Base-by-base conservation (phyloP, 2,797 vertebrate genomes). In the Toxotes lorentzi region DNA sequence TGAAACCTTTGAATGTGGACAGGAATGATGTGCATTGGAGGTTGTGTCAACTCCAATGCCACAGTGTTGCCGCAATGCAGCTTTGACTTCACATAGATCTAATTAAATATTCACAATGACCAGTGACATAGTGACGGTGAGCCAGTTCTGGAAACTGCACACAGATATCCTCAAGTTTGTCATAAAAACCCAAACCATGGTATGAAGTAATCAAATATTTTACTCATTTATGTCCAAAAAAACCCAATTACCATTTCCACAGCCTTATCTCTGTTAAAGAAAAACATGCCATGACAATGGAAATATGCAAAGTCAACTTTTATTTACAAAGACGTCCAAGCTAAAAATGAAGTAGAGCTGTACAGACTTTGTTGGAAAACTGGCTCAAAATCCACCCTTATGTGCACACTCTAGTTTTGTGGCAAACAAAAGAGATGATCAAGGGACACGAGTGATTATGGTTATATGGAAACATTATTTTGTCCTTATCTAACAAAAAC, bases 51-150 rank as follows among this genome's bases (percentile, higher is more conserved):
- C 47, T 40, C 19, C 3, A 32, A 3, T n/a, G 32, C n/a, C 50
- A 40, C 62, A 40, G 16, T 24, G 47, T n/a, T 76, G 68, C 51
- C 14, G 73, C 84, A 80, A 30, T 83, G 73, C 63, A 86, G 73
- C 72, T 68, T 9, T 21, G 45, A 57, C 43, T 65, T 84, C 73
- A 70, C 50, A 64, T 7, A 53, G 58, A 56, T 78, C 35, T 45
- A 35, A 84, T 76, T 73, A 73, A 73, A 82, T 80, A 86, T 86
- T 78, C 73, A 88, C 75, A 68, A 5, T 16, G 21, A 73, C 48
- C 50, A 54, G 53, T 43, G 53, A 32, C 9, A 6, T 4, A 11
- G 63, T 16, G 45, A 35, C 4, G 2, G 8, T 32, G 17, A 47
- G 24, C 11, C 0, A 3, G 38, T 64, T 40, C 63, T 32, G 32